phyloP scores from a whole-genome alignment of 2,113 vertebrate genomes.

The Poeciliopsis retropinna region DNA sequence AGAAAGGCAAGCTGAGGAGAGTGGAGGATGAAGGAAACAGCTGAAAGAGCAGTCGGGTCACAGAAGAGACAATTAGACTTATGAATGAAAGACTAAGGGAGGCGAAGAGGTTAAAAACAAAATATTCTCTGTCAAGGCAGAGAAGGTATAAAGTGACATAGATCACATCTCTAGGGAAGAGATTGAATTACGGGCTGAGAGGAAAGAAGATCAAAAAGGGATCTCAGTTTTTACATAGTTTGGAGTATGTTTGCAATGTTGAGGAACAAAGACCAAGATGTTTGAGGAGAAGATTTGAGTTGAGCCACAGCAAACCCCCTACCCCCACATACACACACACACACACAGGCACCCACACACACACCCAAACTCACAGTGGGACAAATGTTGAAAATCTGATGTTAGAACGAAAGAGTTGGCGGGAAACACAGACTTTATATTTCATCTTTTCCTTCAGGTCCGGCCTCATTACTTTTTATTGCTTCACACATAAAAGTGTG shows the following conservation, averaged over 20 bases:
- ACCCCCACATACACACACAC: conserved; percentile 1
- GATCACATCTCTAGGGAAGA: conserved; percentile 43
- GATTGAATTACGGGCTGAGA: conserved; percentile 25
- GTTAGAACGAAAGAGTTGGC: conserved; percentile 24
- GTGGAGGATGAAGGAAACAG: not conserved
- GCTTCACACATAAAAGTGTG: conserved; percentile 64
- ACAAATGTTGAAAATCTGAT: conserved; percentile 24
- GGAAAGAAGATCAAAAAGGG: conserved; percentile 14
- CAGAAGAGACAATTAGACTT: conserved; percentile 1
- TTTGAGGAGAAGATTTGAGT: conserved; percentile 2
- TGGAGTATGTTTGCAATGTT: not conserved
- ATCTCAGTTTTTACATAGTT: conserved; percentile 17
- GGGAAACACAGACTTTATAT: conserved; percentile 40
- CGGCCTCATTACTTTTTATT: conserved; percentile 67
- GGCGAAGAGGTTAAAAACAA: conserved; percentile 37
- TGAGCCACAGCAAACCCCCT: not conserved
- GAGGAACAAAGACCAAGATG: conserved; percentile 19
- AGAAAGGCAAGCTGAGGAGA: not conserved
- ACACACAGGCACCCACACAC: not conserved
- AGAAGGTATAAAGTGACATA: conserved; percentile 42
- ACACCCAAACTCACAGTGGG: not conserved
- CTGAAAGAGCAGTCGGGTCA: not conserved
- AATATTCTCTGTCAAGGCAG: conserved; percentile 10
- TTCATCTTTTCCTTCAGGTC: conserved; percentile 45
- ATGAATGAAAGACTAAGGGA: conserved; percentile 9